phyloP scores from a whole-genome alignment of 2,888 invertebrate genomes.

The Ceriagrion tenellum region DNA sequence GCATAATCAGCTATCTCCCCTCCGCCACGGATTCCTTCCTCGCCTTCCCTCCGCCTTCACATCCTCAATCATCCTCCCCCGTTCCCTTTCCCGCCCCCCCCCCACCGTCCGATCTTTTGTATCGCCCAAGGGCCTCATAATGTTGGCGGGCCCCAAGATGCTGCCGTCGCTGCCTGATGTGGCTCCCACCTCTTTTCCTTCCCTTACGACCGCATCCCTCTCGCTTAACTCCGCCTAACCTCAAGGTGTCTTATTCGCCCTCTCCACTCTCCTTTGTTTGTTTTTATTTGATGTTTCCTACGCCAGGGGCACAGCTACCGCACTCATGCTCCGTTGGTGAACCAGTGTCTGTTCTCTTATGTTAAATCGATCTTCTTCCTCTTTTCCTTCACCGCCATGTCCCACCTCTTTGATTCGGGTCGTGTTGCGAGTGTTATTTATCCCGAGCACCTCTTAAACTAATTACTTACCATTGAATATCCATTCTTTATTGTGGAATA shows the following conservation, averaged over 20 bases:
- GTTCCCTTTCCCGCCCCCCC: neutral
- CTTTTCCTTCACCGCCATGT: neutral
- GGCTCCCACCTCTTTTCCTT: neutral
- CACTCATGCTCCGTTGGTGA: neutral
- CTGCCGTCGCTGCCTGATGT: neutral
- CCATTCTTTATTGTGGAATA: no score
- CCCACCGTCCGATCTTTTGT: neutral
- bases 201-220: neutral
- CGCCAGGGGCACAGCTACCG: neutral
- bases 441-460: neutral
- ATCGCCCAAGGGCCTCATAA: constrained; percentile 16
- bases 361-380: neutral
- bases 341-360: neutral
- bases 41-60: neutral
- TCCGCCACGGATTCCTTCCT: neutral
- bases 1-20: neutral
- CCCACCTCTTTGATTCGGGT: neutral
- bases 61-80: neutral
- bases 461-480: neutral
- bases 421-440: neutral
- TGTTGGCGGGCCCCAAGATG: neutral
- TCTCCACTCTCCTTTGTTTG: constrained; percentile 9
- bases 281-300: constrained; percentile 16
- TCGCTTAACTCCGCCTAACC: neutral
- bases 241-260: constrained; percentile 3